Percentiles rank a stretch among this genome's conserved stretches.
Conservation (phyloP, 2,888 invertebrate genomes). For the Byasa hedistus region DNA sequence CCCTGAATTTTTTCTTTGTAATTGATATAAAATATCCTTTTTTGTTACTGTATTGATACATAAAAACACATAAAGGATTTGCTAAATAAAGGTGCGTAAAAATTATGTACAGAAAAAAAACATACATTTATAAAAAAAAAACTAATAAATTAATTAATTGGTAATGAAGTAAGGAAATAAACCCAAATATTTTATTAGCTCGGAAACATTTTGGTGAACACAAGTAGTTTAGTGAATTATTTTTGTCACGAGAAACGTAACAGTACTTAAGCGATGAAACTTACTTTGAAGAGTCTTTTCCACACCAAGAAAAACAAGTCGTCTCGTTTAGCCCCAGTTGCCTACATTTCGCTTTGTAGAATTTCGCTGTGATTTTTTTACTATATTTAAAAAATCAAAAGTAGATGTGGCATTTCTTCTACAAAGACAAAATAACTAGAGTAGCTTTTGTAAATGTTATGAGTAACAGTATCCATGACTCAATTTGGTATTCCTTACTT, state of each 20-base stretch:
- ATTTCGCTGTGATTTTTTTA: not conserved
- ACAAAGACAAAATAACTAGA: slow-evolving; percentile 9
- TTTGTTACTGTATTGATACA: no score
- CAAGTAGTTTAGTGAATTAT: not conserved
- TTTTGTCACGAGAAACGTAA: slow-evolving; percentile 4
- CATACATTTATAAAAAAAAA: no score
- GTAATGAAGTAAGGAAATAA: not conserved
- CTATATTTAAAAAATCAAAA: not conserved
- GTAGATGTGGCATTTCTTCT: slow-evolving; percentile 2
- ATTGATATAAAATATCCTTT: no score
- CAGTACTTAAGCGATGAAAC: slow-evolving; percentile 1
- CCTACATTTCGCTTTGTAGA: slow-evolving; percentile 20
- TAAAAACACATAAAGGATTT: no score
- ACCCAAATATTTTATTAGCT: not conserved
- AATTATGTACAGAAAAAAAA: no score
- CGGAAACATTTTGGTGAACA: not conserved
- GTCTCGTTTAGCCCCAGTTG: slow-evolving; percentile 15
- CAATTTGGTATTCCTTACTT: not conserved
- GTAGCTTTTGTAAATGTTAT: slow-evolving; percentile 6
- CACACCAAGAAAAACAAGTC: slow-evolving; percentile 9
- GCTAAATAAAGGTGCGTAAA: no score
- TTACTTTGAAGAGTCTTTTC: slow-evolving; percentile 9
- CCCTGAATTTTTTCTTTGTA: no score
- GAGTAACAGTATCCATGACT: slow-evolving; percentile 10
- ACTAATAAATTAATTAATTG: no score